phyloP scores from a whole-genome alignment of 2,113 vertebrate genomes.

The Campylomormyrus numenius region DNA sequence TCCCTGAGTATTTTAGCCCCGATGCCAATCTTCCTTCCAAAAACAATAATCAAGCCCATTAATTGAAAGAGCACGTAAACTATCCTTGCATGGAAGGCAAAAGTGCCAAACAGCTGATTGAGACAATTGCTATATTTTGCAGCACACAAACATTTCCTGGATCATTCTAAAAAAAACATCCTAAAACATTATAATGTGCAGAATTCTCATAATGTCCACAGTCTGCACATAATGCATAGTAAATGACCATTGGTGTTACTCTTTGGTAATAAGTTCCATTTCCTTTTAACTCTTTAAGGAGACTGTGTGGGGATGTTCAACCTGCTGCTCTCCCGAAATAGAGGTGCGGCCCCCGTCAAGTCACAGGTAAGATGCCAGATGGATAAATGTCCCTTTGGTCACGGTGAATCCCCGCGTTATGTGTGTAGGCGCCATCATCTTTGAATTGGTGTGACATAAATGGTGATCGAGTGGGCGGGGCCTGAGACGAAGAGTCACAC shows the following conservation, averaged over 20 bases:
- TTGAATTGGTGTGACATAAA: background rate
- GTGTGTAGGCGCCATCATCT: background rate
- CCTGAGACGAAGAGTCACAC: background rate
- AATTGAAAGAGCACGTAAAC: background rate
- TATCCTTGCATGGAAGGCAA: background rate
- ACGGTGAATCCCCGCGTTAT: background rate
- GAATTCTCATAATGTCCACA: background rate
- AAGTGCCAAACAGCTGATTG: background rate
- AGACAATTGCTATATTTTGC: background rate
- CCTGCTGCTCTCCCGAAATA: background rate
- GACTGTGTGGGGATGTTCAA: conserved; percentile 38
- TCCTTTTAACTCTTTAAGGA: conserved; percentile 37
- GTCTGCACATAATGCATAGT: background rate
- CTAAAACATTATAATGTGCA: background rate
- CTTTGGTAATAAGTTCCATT: background rate
- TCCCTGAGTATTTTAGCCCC: no score
- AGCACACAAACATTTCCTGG: background rate
- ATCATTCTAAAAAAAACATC: background rate
- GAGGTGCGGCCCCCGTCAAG: background rate
- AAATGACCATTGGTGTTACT: background rate
- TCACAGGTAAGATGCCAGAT: background rate
- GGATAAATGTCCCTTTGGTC: background rate
- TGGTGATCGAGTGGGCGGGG: background rate
- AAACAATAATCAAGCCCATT: background rate
- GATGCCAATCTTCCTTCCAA: no score